A percentile compares a stretch with the other conserved stretches of the same genome.
phyloP scores from a whole-genome alignment of 2,797 vertebrate species.

The Manis javanica region DNA sequence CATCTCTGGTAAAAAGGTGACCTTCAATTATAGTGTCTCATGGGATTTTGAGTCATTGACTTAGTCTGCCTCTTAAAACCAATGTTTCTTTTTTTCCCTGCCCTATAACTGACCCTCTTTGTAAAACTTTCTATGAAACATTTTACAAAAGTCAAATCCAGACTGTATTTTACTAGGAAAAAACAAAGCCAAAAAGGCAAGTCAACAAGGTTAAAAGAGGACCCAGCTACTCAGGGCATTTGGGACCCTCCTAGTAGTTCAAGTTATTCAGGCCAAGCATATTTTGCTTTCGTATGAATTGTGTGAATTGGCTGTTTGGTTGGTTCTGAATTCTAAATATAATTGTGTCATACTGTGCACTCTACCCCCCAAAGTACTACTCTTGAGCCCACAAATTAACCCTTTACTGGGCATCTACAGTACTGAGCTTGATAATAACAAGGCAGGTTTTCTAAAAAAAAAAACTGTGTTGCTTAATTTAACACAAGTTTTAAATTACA shows the following conservation, averaged over 20 bases:
- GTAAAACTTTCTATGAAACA: conserved; percentile 50
- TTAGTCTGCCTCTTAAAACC: conserved; percentile 33
- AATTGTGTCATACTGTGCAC: background rate
- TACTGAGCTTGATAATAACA: conserved; percentile 30
- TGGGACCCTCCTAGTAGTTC: background rate
- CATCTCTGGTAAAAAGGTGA: background rate
- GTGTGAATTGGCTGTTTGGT: background rate
- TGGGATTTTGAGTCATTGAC: conserved; percentile 47
- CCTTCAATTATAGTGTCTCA: conserved; percentile 9
- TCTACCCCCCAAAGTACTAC: background rate
- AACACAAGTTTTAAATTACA: background rate
- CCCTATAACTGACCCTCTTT: background rate
- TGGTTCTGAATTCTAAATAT: conserved; percentile 5
- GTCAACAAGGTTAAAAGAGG: conserved; percentile 33
- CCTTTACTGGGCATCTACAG: background rate
- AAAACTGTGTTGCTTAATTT: background rate
- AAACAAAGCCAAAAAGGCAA: conserved; percentile 46
- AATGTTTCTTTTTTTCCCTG: background rate
- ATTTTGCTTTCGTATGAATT: conserved; percentile 26
- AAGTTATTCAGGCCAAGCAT: conserved; percentile 17
- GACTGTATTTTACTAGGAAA: conserved; percentile 17
- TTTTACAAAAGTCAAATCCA: conserved; percentile 33
- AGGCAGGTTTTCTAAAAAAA: background rate
- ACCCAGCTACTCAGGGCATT: background rate
- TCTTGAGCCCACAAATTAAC: background rate